Conservation (phyloP, 1,140 invertebrate genomes). For the Diprion similis region DNA sequence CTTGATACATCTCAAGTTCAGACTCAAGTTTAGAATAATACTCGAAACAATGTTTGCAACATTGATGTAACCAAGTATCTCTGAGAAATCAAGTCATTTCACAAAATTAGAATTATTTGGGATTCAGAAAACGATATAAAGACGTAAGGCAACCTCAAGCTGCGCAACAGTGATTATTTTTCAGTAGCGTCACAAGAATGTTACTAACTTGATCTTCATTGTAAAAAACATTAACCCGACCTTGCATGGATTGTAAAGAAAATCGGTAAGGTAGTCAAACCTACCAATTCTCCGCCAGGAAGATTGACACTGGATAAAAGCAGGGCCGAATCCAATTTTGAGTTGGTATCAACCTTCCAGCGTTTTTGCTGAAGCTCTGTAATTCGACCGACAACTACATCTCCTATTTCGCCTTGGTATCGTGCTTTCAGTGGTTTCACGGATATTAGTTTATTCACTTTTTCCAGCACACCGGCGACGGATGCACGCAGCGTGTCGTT, state of each 20-base stretch:
- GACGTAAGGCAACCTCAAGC: too few relatives aligned
- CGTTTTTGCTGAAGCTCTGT: slow-evolving; percentile 89
- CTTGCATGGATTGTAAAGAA: not conserved
- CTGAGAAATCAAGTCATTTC: too few relatives aligned
- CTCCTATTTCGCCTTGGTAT: slow-evolving; percentile 95
- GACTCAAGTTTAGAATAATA: too few relatives aligned
- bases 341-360: slow-evolving; percentile 96
- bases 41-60: too few relatives aligned
- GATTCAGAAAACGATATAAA: too few relatives aligned
- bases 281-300: slow-evolving; percentile 93
- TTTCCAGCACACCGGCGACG: slow-evolving; percentile 91
- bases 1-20: too few relatives aligned
- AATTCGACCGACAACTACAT: slow-evolving; percentile 95
- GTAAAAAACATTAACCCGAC: slow-evolving; percentile 9
- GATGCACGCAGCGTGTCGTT: slow-evolving; percentile 86
- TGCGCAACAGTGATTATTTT: too few relatives aligned
- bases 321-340: slow-evolving; percentile 87
- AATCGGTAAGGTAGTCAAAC: slow-evolving; percentile 30
- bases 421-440: slow-evolving; percentile 89
- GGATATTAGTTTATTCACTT: slow-evolving; percentile 94
- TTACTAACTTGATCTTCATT: not conserved
- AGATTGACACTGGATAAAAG: slow-evolving; percentile 94
- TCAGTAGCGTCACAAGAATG: not conserved
- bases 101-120: too few relatives aligned
- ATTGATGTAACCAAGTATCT: too few relatives aligned